These are phyloP conservation scores for Coilia nasus DNA, from an alignment of 2,797 vertebrate genomes.

Conservation along the genomic window DNA sequence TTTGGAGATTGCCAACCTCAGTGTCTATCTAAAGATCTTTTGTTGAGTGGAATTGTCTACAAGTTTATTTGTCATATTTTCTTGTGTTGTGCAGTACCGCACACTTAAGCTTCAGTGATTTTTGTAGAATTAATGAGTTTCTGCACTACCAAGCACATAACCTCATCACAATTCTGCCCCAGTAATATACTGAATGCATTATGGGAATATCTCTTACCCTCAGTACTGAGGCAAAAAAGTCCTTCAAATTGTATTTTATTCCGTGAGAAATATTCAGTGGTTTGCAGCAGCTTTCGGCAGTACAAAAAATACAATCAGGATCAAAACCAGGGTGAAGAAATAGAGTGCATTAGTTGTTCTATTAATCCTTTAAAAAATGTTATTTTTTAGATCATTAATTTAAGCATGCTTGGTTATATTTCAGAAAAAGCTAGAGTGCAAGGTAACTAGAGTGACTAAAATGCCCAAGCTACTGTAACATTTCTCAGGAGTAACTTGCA, in stretches of 20 bases:
- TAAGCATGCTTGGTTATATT: neutral
- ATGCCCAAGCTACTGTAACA: neutral
- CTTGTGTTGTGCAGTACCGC: neutral
- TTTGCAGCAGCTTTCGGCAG: neutral
- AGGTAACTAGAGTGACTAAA: neutral
- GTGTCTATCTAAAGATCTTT: neutral
- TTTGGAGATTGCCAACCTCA: neutral
- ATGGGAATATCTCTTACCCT: neutral
- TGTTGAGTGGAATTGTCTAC: neutral
- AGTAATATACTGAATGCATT: neutral
- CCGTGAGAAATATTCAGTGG: neutral
- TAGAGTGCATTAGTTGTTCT: neutral
- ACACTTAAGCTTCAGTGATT: neutral
- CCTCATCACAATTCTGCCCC: neutral
- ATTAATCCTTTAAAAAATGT: neutral
- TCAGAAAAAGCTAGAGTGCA: neutral
- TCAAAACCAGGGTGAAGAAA: neutral
- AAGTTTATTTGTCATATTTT: constrained; percentile 1
- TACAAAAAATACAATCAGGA: neutral
- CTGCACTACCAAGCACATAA: neutral
- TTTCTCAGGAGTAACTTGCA: neutral
- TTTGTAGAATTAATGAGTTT: constrained; percentile 13
- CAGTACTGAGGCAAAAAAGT: neutral
- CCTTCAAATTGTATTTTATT: neutral
- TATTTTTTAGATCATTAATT: neutral